Percentiles rank a stretch among this genome's conserved stretches.
phyloP scores from a whole-genome alignment of 35 echinoderm and acorn worm species.

The Anneissia japonica region DNA sequence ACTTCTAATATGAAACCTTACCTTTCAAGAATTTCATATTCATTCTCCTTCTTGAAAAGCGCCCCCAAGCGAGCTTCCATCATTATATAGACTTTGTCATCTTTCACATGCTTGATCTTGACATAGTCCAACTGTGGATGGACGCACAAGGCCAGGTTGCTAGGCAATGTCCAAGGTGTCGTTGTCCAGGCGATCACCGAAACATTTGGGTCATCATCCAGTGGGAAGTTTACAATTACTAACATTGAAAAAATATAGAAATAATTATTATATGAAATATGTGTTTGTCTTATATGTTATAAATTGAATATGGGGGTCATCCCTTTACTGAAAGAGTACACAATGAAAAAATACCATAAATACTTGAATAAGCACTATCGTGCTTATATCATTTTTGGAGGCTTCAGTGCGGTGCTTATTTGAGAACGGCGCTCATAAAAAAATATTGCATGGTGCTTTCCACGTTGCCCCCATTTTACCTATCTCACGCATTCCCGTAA shows the following conservation, averaged over 20 bases:
- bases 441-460: no score
- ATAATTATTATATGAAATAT: no score
- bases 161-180: constrained; percentile 94
- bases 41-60: constrained; percentile 88
- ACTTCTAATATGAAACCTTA: constrained; percentile 2
- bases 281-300: no score
- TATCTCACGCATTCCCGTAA: no score
- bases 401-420: no score
- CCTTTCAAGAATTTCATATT: constrained; percentile 66
- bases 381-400: no score
- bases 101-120: constrained; percentile 81
- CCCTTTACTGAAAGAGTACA: no score
- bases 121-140: constrained; percentile 71
- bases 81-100: constrained; percentile 93
- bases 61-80: constrained; percentile 80
- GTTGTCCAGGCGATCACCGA: constrained; percentile 96
- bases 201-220: constrained; percentile 85
- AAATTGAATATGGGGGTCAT: no score
- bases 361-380: no score
- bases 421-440: no score
- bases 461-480: no score
- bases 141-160: constrained; percentile 95
- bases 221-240: constrained; percentile 93
- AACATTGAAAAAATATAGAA: neutral
- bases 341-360: no score